phyloP scores from a whole-genome alignment of 2,113 vertebrate species.

The Ceyx margarethae region DNA sequence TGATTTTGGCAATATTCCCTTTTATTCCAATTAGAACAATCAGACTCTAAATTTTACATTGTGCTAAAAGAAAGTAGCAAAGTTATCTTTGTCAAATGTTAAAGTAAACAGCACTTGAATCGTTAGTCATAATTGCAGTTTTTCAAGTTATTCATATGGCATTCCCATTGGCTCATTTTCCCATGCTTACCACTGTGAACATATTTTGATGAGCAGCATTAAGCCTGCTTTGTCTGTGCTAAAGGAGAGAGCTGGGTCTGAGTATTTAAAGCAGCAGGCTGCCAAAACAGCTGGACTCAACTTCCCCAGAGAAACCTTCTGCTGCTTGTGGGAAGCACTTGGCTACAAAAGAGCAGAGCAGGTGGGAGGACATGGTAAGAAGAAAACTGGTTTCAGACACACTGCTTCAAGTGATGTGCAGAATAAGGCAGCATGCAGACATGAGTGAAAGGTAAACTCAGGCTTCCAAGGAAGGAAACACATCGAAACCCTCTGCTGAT shows the following conservation, averaged over 20 bases:
- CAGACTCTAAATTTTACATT: conserved; percentile 30
- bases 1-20: conserved; percentile 17
- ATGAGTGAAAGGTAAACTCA: not conserved
- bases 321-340: not conserved
- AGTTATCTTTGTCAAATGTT: conserved; percentile 30
- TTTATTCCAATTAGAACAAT: conserved; percentile 39
- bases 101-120: conserved; percentile 34
- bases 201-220: not conserved
- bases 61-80: conserved; percentile 33
- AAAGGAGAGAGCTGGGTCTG: not conserved
- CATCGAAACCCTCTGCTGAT: not conserved
- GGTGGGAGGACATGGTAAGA: not conserved
- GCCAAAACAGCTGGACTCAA: not conserved
- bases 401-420: not conserved
- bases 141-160: not conserved
- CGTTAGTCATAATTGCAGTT: not conserved
- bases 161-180: not conserved
- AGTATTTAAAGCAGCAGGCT: not conserved
- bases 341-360: not conserved
- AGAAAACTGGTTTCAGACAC: not conserved
- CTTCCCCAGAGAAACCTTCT: not conserved
- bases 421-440: not conserved
- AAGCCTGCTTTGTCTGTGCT: not conserved
- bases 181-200: not conserved
- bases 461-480: not conserved